Conservation (phyloP, 2,113 vertebrate genomes). For the Ascaphus truei region DNA sequence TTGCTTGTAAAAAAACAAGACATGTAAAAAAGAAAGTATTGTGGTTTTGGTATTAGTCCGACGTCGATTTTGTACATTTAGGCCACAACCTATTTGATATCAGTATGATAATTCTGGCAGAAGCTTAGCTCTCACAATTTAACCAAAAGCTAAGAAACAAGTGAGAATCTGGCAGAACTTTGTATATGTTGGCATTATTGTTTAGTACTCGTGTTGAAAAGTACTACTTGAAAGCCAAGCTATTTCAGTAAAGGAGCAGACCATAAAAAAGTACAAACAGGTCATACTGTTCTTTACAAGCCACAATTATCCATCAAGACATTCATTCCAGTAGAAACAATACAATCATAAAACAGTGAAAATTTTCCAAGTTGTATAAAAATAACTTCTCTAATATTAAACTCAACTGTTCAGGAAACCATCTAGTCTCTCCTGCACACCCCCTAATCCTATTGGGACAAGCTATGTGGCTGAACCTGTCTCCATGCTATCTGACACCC, state of each 20-base stretch:
- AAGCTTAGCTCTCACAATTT: conserved; percentile 9
- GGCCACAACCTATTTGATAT: not conserved
- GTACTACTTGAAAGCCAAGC: conserved; percentile 12
- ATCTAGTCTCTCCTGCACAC: no score
- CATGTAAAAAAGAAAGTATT: not conserved
- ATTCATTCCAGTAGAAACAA: conserved; percentile 10
- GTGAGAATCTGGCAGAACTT: conserved; percentile 23
- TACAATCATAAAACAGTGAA: not conserved
- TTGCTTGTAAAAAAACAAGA: no score
- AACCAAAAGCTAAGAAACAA: conserved; percentile 8
- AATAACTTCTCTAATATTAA: no score
- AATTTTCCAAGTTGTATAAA: not conserved
- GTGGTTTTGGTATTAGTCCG: conserved; percentile 7
- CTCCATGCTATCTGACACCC: no score
- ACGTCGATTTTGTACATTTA: conserved; percentile 9
- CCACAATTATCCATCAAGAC: conserved; percentile 14
- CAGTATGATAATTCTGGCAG: conserved; percentile 28
- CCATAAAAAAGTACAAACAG: conserved; percentile 23
- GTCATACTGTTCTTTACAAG: conserved; percentile 20
- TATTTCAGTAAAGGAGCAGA: conserved; percentile 8
- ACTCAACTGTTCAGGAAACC: no score
- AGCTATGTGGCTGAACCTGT: not conserved
- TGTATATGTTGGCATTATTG: conserved; percentile 27
- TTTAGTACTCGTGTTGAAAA: conserved; percentile 16
- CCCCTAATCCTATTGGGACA: not conserved